Evolutionary conservation across 2,888 invertebrate species (phyloP), one percentile per base, ranked within the genome.

Genomic region (Baronia brevicornis): DNA sequence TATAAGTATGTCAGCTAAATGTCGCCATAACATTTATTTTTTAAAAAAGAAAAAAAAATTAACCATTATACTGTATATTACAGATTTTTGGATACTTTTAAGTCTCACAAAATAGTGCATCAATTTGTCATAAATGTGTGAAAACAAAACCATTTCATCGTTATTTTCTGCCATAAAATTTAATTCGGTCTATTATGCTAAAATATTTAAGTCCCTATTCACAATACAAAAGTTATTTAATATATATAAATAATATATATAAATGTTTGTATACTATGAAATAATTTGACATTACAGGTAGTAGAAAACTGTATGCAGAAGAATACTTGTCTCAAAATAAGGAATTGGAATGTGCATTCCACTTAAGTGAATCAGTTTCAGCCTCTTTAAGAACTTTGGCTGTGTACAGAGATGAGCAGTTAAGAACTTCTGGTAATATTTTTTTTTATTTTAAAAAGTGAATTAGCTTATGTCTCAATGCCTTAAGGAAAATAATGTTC

Each of bases 331-430:
- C 61, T 3, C 61, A 46, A 2, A 55, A 52, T 19, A 59, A 71
- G 41, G 71, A 84, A 21, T 39, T 39, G 1, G 67, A 62, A 8
- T 71, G 74, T 39, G 74, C 80, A 1, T 85, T 79, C 44, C 62
- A 79, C 38, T 56, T 85, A 5, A 80, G 79, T 39, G 85, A 85
- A 49, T 60, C 84, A 0, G 68, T 78, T 1, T 75, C 77, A 3
- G 63, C 80, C 0, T 62, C 77, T 1, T 41, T 84, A 2, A 56
- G 85, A 19, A 80, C 65, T 4, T 60, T 78, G 59, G 73, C 80
- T n/a, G 57, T 71, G 1, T 85, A 84, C 29, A 65, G 85, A 50
- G 72, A 80, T 29, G 84, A 84, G 21, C 84, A 82, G 43, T 43
- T 72, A 2, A 62, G 60, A 39, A 41, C 49, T 17, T 38, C 56